phyloP scores from a whole-genome alignment of 2,113 vertebrate species.

The Lophochroa leadbeateri region DNA sequence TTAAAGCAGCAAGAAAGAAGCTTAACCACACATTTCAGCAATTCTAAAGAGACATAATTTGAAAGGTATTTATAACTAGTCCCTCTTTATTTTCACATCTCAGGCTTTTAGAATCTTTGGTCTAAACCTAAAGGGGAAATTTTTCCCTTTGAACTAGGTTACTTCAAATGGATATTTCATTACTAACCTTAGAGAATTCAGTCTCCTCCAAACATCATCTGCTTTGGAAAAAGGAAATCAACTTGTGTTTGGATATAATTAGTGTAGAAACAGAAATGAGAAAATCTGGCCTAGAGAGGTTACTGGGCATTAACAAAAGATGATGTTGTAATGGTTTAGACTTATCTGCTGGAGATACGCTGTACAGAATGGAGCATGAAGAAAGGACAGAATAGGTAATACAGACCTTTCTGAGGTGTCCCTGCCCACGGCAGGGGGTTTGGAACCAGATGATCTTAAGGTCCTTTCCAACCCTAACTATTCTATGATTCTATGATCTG shows the following conservation, averaged over 20 bases:
- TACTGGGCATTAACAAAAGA: not conserved
- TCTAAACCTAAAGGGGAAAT: conserved; percentile 64
- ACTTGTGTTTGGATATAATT: conserved; percentile 35
- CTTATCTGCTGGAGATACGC: not conserved
- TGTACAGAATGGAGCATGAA: not conserved
- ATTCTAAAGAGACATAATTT: conserved; percentile 64
- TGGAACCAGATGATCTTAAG: no score
- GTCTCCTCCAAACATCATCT: conserved; percentile 25
- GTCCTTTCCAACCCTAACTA: no score
- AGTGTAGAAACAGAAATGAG: conserved; percentile 17
- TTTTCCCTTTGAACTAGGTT: conserved; percentile 59
- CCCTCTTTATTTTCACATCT: conserved; percentile 64
- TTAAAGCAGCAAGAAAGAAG: conserved; percentile 42
- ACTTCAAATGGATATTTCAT: conserved; percentile 69
- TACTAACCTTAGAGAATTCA: conserved; percentile 50
- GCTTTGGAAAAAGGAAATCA: conserved; percentile 3
- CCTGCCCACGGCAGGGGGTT: no score
- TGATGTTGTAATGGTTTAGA: not conserved
- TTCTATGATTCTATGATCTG: not conserved
- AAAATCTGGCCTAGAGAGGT: conserved; percentile 6
- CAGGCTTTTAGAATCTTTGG: conserved; percentile 61
- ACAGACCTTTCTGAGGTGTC: not conserved
- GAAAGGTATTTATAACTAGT: conserved; percentile 41
- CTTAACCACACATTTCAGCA: conserved; percentile 65
- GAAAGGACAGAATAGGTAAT: not conserved